Evolutionary conservation across 2,797 vertebrate species (phyloP).

Genomic region (Phrynocephalus vlangalii): DNA sequence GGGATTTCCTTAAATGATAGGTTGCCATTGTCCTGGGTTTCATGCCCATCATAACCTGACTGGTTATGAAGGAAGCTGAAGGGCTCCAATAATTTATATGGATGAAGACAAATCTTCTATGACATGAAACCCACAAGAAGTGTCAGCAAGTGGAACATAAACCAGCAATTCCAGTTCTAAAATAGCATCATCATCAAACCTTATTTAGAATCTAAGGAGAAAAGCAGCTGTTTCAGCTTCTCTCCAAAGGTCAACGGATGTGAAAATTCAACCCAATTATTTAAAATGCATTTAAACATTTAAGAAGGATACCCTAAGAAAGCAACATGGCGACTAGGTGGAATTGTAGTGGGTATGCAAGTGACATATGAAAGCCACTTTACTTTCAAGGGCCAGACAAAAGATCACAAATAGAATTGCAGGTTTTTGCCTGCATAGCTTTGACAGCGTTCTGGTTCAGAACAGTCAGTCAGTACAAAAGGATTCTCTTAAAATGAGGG

Average conservation of each 20-base stretch:
- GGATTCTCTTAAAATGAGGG: background rate
- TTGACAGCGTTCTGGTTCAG: background rate
- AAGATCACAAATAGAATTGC: background rate
- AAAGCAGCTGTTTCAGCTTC: background rate
- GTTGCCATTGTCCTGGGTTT: background rate
- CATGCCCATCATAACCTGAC: background rate
- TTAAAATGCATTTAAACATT: background rate
- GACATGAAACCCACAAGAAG: background rate
- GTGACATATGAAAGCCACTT: background rate
- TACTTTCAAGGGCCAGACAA: too few species aligned
- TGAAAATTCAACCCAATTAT: too few species aligned
- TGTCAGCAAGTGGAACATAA: background rate
- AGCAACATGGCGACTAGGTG: background rate
- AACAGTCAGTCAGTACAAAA: background rate
- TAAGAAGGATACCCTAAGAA: background rate
- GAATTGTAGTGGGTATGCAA: background rate
- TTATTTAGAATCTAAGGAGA: background rate
- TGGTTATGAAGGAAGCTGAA: background rate
- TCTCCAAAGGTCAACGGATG: background rate
- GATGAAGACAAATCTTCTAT: background rate
- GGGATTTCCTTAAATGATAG: background rate
- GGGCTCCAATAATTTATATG: background rate
- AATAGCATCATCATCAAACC: background rate
- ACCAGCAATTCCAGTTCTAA: background rate
- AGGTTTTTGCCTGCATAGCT: background rate